Base-by-base conservation (phyloP, 2,888 invertebrate genomes). In the Yponomeuta evonymella region DNA sequence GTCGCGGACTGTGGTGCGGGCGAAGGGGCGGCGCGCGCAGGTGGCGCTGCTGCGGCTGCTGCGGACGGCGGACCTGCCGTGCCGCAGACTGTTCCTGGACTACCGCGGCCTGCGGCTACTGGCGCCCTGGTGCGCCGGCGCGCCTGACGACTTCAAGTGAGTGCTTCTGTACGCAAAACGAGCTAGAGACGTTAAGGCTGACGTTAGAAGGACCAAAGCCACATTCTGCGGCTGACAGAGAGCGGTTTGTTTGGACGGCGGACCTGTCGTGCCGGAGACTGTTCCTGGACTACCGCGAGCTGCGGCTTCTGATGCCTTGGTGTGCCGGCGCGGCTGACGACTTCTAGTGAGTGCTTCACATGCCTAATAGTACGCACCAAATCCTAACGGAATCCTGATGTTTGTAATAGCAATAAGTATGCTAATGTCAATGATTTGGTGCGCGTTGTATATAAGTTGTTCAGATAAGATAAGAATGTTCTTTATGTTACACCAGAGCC, bases 221-320 rank as follows among this genome's bases (percentile, higher is more conserved):
- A 33, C 33, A 33, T 23, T 23, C 43, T 30, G 65, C 78, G 79
- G 12, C 62, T 5, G 33, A 33, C 33, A 5, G 3, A 2, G 89
- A 98, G 75, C 93, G 95, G 15, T 93, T 98, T 62, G 92, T 99
- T 72, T 94, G 96, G 72, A 94, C 94, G 73, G 96, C 96, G 0
- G 97, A 97, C 82, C 89, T 96, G 78, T 96, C 97, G 0, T 97
- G 97, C 81, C 94, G 96, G 11, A 91, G 97, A 23, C 93, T 98
- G 73, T 98, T 99, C 90, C 94, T 98, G 71, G 97, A 97, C 90
- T 98, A 98, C 88, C 97, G 98, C 80, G 99, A 99, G 0, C 92
- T 99, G 71, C 93, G 97, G 8, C 90, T 99, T 4, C 29, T 64
- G 29, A 9, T 11, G 64, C 29, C 23, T n/a, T n/a, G 9, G n/a